A percentile compares a stretch with the other conserved stretches of the same genome.
phyloP scores from a whole-genome alignment of 2,797 vertebrate genomes.

The Oreortyx pictus region DNA sequence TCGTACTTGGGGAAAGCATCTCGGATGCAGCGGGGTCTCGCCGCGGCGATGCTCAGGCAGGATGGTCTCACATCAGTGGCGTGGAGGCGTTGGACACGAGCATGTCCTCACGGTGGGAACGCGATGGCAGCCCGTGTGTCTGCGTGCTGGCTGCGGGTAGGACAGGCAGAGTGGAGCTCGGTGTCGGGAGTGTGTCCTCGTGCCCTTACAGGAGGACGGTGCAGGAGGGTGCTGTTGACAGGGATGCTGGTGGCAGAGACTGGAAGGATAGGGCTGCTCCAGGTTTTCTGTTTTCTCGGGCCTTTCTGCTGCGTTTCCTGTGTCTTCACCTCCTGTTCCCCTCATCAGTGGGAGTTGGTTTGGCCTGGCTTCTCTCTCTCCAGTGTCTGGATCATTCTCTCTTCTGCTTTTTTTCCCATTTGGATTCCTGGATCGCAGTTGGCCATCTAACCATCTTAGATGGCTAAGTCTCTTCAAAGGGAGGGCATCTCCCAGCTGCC shows the following conservation, averaged over 20 bases:
- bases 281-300: not conserved
- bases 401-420: not conserved
- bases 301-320: constrained; percentile 18
- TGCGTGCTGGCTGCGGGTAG: not conserved
- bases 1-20: constrained; percentile 67
- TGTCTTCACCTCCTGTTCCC: constrained; percentile 15
- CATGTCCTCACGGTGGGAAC: not conserved
- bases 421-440: not conserved
- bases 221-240: not conserved
- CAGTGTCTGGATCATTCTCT: not conserved
- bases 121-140: not conserved
- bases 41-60: not conserved
- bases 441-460: not conserved
- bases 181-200: fast-evolving
- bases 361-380: not conserved
- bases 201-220: not conserved
- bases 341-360: constrained; percentile 67
- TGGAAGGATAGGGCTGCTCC: not conserved
- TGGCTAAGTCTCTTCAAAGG: not conserved
- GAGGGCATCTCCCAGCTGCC: not conserved
- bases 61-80: not conserved
- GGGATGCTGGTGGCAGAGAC: not conserved
- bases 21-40: constrained; percentile 14
- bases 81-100: fast-evolving
- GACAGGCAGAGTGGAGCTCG: not conserved